These are phyloP conservation scores for Orestias chungarensis DNA, from an alignment of 2,797 vertebrate genomes.

Conservation along the genomic window DNA sequence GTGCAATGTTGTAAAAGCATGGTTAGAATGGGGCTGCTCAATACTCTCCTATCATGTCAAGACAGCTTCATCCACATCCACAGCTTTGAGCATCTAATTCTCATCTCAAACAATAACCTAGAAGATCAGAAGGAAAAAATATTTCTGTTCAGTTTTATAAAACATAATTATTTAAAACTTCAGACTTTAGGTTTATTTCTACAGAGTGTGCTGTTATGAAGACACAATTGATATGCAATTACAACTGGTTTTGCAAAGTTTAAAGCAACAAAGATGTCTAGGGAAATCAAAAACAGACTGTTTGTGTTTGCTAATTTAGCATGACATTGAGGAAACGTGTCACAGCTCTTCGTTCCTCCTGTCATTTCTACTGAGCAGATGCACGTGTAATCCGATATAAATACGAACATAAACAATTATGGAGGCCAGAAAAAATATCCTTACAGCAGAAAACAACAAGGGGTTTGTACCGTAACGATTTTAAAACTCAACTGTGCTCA, in stretches of 20 bases:
- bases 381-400: conserved; percentile 3
- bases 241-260: not conserved
- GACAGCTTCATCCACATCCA: conserved; percentile 44
- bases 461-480: not conserved
- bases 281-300: no score
- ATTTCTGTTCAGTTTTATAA: not conserved
- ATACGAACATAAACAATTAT: not conserved
- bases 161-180: not conserved
- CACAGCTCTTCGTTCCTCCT: not conserved
- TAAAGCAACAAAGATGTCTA: no score
- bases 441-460: not conserved
- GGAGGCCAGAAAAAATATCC: not conserved
- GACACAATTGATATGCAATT: not conserved
- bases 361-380: not conserved
- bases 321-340: not conserved
- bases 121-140: conserved; percentile 10
- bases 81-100: not conserved
- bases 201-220: no score
- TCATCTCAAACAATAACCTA: conserved; percentile 23
- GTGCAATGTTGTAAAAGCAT: conserved; percentile 58
- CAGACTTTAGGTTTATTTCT: not conserved
- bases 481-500: rapidly evolving
- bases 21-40: conserved; percentile 19
- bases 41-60: conserved; percentile 16
- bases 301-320: not conserved